Evolutionary conservation across 1,140 invertebrate genomes (phyloP).

Genomic region (Episyrphus balteatus): DNA sequence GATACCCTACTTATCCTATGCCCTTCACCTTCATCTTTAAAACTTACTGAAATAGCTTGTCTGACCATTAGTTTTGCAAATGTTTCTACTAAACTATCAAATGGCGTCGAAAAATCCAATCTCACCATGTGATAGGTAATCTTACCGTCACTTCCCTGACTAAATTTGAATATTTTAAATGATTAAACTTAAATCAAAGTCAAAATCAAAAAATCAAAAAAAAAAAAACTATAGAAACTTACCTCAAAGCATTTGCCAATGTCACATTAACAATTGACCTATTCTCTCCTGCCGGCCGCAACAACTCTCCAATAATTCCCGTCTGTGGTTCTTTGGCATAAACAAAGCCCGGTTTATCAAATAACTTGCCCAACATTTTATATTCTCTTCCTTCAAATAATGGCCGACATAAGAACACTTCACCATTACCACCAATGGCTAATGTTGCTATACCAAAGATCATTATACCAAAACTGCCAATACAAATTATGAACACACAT

Average conservation of each 20-base stretch:
- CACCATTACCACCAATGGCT: constrained; percentile 37
- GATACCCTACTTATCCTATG: too few relatives aligned
- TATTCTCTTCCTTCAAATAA: constrained; percentile 45
- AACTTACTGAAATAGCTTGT: too few relatives aligned
- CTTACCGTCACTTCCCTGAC: too few relatives aligned
- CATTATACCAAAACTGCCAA: constrained; percentile 33
- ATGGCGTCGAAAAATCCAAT: too few relatives aligned
- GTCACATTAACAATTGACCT: constrained; percentile 30
- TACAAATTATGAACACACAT: constrained; percentile 32
- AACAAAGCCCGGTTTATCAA: constrained; percentile 49
- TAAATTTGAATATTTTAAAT: too few relatives aligned
- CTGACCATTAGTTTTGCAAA: too few relatives aligned
- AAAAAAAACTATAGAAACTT: too few relatives aligned
- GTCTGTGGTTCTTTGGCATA: constrained; percentile 35
- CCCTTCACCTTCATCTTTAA: too few relatives aligned
- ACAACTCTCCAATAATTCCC: constrained; percentile 47
- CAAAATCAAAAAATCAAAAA: too few relatives aligned
- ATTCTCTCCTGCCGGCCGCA: constrained; percentile 30
- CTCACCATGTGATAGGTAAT: too few relatives aligned
- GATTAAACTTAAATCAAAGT: too few relatives aligned
- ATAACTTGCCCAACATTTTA: constrained; percentile 42
- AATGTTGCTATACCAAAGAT: constrained; percentile 31
- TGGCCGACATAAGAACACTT: constrained; percentile 50
- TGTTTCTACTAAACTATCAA: too few relatives aligned
- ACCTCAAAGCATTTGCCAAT: constrained; percentile 28